Conservation (phyloP, 2,888 invertebrate species). For the Mythimna pallens region DNA sequence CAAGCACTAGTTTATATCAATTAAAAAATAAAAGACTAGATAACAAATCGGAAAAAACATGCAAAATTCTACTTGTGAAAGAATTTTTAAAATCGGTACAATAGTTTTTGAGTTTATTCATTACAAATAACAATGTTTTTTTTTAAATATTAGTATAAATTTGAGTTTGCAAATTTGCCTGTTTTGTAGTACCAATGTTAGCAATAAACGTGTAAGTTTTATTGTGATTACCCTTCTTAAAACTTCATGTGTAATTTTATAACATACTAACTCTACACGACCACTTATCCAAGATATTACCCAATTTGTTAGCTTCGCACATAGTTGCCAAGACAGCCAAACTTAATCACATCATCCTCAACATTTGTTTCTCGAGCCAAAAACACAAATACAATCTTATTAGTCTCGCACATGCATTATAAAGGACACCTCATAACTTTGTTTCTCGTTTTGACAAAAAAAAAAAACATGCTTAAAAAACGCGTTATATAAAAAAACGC, state of each 20-base stretch:
- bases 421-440: slow-evolving; percentile 58
- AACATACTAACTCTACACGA: slow-evolving; percentile 7
- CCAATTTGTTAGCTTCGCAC: slow-evolving; percentile 45
- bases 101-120: too few relatives aligned
- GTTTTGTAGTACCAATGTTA: not conserved
- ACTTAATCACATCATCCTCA: slow-evolving; percentile 39
- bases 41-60: too few relatives aligned
- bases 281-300: slow-evolving; percentile 30
- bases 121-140: too few relatives aligned
- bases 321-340: slow-evolving; percentile 23
- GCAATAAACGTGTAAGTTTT: slow-evolving; percentile 7
- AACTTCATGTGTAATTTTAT: not conserved
- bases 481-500: not conserved
- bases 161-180: not conserved
- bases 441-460: slow-evolving; percentile 34
- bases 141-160: too few relatives aligned
- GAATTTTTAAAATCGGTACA: too few relatives aligned
- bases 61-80: too few relatives aligned
- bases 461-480: slow-evolving; percentile 18
- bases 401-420: slow-evolving; percentile 23
- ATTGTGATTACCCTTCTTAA: too few relatives aligned
- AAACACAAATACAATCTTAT: slow-evolving; percentile 39
- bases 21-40: too few relatives aligned
- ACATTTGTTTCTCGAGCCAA: slow-evolving; percentile 39
- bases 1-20: too few relatives aligned